Evolutionary conservation across 2,797 vertebrate genomes (phyloP), one percentile per base, ranked within the genome.

Genomic region (Helicolenus hilgendorfi): DNA sequence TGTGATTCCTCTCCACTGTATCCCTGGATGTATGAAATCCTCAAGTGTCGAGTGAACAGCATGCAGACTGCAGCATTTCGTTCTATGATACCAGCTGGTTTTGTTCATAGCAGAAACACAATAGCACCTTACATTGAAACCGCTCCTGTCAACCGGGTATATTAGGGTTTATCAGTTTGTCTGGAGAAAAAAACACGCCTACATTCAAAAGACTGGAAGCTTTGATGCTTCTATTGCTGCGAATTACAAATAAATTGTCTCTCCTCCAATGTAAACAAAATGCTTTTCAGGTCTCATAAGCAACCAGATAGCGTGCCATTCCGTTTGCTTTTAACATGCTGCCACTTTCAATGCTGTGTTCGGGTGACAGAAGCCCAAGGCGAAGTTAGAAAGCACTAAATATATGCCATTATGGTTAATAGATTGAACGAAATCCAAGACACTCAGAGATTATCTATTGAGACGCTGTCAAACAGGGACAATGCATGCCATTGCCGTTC

Each of bases 371-470:
- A 92, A 93, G 95, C 96, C 96, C 94, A 95, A 94, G 97, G 96
- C 96, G 83, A 95, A 97, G 94, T 97, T 97, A 94, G 95, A 93
- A 96, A 95, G 92, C 96, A 96, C 94, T 95, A 96, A 96, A 96
- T 97, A 96, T 96, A 97, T 81, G 92, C 94, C 92, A 95, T 95
- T 95, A 96, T 95, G 89, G 92, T 93, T 96, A 95, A 96, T 94
- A 95, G 95, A 97, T 96, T 96, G 94, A 96, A 95, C 90, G 27
- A 87, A 95, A 96, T 97, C 96, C 96, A 96, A 96, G 87, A 96
- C 92, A 91, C 93, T 94, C 78, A 4, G 93, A 96, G 96, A 96
- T 97, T 96, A 97, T 95, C 96, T 92, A 93, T 95, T 96, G 94
- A 97, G 91, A 80, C 68, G 87, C 95, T 96, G 96, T 96, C 96